Evolutionary conservation across 2,888 invertebrate genomes (phyloP).

Genomic region (Ophraella communa): DNA sequence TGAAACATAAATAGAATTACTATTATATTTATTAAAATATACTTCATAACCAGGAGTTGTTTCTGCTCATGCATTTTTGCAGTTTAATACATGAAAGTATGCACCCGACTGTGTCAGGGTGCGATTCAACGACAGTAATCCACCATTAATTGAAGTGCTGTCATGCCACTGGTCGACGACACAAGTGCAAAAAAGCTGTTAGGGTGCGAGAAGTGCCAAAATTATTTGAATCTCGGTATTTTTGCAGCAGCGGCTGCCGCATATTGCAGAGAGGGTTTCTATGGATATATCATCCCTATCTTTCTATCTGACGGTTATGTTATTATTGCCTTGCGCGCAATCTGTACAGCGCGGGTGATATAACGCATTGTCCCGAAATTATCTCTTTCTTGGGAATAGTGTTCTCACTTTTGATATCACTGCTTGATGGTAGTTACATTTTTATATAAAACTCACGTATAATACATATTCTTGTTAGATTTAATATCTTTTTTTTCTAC

Average conservation of each 20-base stretch:
- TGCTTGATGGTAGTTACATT: constrained; percentile 29
- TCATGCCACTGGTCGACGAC: constrained; percentile 36
- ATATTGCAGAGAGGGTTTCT: constrained; percentile 53
- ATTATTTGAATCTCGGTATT: constrained; percentile 51
- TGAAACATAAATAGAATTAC: no score
- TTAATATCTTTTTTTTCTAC: constrained; percentile 6
- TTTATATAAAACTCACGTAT: constrained; percentile 33
- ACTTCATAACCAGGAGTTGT: background rate
- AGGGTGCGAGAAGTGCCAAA: constrained; percentile 48
- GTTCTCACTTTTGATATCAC: constrained; percentile 31
- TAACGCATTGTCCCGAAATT: constrained; percentile 50
- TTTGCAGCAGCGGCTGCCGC: constrained; percentile 50
- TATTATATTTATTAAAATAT: no score
- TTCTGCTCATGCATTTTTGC: background rate
- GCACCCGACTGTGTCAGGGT: background rate
- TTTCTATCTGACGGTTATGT: constrained; percentile 51
- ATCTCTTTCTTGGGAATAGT: constrained; percentile 37
- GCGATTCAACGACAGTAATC: constrained; percentile 15
- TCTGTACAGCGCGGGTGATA: constrained; percentile 52
- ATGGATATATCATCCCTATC: constrained; percentile 53
- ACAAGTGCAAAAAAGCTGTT: constrained; percentile 44
- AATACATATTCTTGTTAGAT: constrained; percentile 21
- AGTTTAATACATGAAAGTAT: background rate
- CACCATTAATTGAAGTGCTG: constrained; percentile 23
- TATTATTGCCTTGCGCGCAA: constrained; percentile 53